A percentile compares a stretch with the other conserved stretches of the same genome.
These are phyloP conservation scores for Leptinotarsa haldemani DNA, from an alignment of 2,888 invertebrate species.

Conservation along the genomic window DNA sequence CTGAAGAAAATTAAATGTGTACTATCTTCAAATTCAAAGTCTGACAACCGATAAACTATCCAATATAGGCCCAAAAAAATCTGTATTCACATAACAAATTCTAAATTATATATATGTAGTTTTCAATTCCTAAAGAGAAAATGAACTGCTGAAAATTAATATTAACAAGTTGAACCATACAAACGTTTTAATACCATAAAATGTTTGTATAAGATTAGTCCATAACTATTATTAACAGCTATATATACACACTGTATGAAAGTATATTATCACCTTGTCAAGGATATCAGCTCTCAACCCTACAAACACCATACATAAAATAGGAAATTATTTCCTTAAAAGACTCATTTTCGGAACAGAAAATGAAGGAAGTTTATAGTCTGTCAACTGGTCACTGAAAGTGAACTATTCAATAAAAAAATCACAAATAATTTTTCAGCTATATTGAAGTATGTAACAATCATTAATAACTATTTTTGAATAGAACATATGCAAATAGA, in stretches of 20 bases:
- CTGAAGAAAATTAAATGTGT: constrained; percentile 23
- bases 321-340: not conserved
- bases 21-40: constrained; percentile 17
- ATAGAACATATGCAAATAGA: constrained; percentile 15
- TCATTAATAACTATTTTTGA: constrained; percentile 7
- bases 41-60: constrained; percentile 22
- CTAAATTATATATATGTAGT: not conserved
- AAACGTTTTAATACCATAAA: not conserved
- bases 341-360: no score
- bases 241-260: constrained; percentile 9
- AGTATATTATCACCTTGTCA: constrained; percentile 3
- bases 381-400: no score
- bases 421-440: not conserved
- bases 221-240: constrained; percentile 4
- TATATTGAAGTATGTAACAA: not conserved
- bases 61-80: constrained; percentile 15
- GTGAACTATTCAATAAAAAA: constrained; percentile 6
- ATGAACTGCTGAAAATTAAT: not conserved
- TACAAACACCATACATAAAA: constrained; percentile 5
- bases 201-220: not conserved
- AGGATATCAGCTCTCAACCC: constrained; percentile 1
- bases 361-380: no score
- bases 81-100: not conserved
- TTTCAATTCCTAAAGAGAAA: constrained; percentile 4
- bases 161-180: constrained; percentile 9